Conservation (phyloP, 2,888 invertebrate species). For the Lymantria dispar region DNA sequence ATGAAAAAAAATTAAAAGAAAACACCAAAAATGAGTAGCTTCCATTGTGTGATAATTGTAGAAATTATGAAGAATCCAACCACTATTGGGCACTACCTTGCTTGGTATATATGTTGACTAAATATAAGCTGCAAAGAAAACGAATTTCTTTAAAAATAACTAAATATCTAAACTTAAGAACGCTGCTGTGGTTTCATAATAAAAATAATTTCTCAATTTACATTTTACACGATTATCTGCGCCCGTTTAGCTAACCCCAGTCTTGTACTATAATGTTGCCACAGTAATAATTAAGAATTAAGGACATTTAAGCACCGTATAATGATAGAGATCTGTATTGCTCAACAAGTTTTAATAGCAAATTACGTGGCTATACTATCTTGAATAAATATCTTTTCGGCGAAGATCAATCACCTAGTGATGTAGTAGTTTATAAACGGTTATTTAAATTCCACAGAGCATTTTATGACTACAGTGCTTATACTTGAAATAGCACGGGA, state of each 20-base stretch:
- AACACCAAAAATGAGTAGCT: too few species aligned
- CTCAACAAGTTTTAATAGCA: constrained; percentile 8
- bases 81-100: too few species aligned
- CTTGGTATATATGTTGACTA: too few species aligned
- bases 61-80: too few species aligned
- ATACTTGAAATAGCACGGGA: background rate
- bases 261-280: constrained; percentile 21
- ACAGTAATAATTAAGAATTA: constrained; percentile 37
- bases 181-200: background rate
- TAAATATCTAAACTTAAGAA: too few species aligned
- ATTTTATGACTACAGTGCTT: constrained; percentile 27
- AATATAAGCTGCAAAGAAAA: too few species aligned
- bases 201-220: constrained; percentile 20
- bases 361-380: constrained; percentile 39
- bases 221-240: constrained; percentile 19
- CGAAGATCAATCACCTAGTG: constrained; percentile 36
- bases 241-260: constrained; percentile 22
- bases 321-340: constrained; percentile 12
- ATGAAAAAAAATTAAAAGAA: too few species aligned
- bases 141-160: too few species aligned
- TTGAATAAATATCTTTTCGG: constrained; percentile 53
- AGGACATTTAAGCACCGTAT: constrained; percentile 11
- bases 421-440: constrained; percentile 36
- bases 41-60: too few species aligned
- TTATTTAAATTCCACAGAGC: constrained; percentile 46